These are phyloP conservation scores for Helarctos malayanus DNA, from an alignment of 2,797 vertebrate species.

Conservation along the genomic window DNA sequence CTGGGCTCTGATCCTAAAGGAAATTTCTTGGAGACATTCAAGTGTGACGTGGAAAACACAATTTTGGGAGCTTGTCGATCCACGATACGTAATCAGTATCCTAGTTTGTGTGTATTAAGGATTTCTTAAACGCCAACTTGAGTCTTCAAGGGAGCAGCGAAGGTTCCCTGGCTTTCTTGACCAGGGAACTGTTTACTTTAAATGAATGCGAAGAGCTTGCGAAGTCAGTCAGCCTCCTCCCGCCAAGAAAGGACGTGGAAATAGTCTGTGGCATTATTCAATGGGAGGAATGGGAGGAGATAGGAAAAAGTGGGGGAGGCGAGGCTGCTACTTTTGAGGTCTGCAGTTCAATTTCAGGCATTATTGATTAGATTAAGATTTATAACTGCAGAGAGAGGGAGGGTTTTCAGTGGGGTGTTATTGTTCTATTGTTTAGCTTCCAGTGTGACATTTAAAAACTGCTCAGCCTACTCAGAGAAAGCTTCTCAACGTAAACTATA, in stretches of 20 bases:
- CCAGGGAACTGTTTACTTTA: not conserved
- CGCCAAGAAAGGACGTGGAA: conserved; percentile 72
- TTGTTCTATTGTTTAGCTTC: conserved; percentile 84
- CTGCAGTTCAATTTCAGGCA: conserved; percentile 83
- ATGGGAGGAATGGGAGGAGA: conserved; percentile 75
- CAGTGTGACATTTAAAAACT: conserved; percentile 24
- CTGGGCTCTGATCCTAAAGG: not conserved
- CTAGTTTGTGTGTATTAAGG: conserved; percentile 60
- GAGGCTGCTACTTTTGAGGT: conserved; percentile 74
- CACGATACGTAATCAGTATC: conserved; percentile 40
- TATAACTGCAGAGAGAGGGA: conserved; percentile 82
- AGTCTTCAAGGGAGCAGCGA: conserved; percentile 2
- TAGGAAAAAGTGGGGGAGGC: conserved; percentile 60
- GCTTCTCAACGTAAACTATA: not conserved
- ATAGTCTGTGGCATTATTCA: conserved; percentile 64
- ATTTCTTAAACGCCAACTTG: conserved; percentile 67
- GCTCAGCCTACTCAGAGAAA: not conserved
- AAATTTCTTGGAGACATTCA: conserved; percentile 8
- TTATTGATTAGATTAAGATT: conserved; percentile 89
- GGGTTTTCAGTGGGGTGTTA: conserved; percentile 80
- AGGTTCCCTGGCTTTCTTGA: conserved; percentile 38
- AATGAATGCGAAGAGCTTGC: conserved; percentile 44
- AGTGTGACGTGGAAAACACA: conserved; percentile 37
- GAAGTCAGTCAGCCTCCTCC: conserved; percentile 68
- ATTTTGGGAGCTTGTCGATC: not conserved